These are phyloP conservation scores for Hexactinellida sp. DNA, from an alignment of 37 sponge, comb jelly and placozoan species.

Conservation along the genomic window DNA sequence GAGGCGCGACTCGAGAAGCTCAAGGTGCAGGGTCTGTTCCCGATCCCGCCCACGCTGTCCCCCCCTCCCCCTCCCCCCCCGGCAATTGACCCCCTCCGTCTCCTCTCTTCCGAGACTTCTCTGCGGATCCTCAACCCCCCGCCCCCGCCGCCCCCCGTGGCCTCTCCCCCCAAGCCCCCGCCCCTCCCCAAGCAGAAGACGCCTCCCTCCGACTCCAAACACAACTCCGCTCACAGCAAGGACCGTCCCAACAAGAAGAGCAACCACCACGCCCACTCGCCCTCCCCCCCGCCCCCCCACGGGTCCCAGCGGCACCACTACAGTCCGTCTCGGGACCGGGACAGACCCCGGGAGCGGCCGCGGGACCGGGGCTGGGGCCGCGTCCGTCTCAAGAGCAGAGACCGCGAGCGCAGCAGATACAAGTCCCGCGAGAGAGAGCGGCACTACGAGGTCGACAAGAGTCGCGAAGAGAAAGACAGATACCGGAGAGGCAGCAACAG, in stretches of 20 bases:
- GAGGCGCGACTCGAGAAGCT: not conserved
- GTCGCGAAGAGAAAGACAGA: not conserved
- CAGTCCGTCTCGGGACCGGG: not conserved
- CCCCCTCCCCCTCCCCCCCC: constrained; percentile 9
- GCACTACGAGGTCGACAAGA: not conserved
- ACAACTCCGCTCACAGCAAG: not conserved
- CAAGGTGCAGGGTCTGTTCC: constrained; percentile 6
- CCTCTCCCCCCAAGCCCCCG: not conserved
- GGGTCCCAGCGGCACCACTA: not conserved
- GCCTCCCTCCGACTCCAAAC: not conserved
- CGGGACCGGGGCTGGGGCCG: not conserved
- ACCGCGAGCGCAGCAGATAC: not conserved
- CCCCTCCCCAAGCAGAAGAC: not conserved
- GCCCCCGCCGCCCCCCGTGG: not conserved
- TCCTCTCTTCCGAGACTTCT: not conserved
- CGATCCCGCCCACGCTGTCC: not conserved
- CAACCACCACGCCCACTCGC: not conserved
- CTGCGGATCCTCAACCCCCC: not conserved
- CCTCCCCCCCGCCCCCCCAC: not conserved
- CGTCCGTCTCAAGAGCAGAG: not conserved
- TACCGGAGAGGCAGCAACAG: not conserved
- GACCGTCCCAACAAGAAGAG: not conserved
- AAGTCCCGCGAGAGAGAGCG: not conserved
- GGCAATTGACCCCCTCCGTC: not conserved
- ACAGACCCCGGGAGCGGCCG: not conserved